These are phyloP conservation scores for Drosophila tripunctata DNA, from an alignment of 2,888 invertebrate genomes.

Conservation along the genomic window DNA sequence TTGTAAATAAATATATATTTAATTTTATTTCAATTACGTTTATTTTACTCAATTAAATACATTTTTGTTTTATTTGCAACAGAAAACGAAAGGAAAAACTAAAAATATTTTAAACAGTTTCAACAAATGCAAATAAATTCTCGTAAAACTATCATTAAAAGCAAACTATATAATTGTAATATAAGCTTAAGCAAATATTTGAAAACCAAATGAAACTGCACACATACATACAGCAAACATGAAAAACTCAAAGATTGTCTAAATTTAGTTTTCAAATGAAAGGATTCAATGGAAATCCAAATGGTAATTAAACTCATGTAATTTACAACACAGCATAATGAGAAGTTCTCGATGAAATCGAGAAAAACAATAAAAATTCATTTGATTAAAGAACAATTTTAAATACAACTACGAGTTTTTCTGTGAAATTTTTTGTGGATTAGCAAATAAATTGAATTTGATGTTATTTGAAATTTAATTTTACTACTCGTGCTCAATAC, in stretches of 20 bases:
- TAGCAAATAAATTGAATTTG: constrained; percentile 14
- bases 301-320: constrained; percentile 38
- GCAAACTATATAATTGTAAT: constrained; percentile 45
- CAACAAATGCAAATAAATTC: constrained; percentile 32
- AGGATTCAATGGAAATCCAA: background rate
- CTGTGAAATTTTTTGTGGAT: background rate
- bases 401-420: constrained; percentile 3
- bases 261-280: constrained; percentile 8
- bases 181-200: constrained; percentile 43
- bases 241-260: constrained; percentile 3
- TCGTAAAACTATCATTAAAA: constrained; percentile 34
- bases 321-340: constrained; percentile 26
- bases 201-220: constrained; percentile 26
- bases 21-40: constrained; percentile 31
- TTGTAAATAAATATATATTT: constrained; percentile 37
- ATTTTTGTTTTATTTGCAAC: constrained; percentile 38
- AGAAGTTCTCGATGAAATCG: constrained; percentile 15
- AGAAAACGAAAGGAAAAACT: background rate
- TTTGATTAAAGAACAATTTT: constrained; percentile 50
- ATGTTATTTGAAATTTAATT: constrained; percentile 59
- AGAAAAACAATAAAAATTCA: constrained; percentile 48
- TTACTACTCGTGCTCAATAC: constrained; percentile 9
- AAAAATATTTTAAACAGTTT: constrained; percentile 11
- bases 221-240: constrained; percentile 17
- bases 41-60: constrained; percentile 39